Evolutionary conservation across 1,140 invertebrate genomes (phyloP), one percentile per base, ranked within the genome.

Genomic region (Muscidifurax raptorellus): DNA sequence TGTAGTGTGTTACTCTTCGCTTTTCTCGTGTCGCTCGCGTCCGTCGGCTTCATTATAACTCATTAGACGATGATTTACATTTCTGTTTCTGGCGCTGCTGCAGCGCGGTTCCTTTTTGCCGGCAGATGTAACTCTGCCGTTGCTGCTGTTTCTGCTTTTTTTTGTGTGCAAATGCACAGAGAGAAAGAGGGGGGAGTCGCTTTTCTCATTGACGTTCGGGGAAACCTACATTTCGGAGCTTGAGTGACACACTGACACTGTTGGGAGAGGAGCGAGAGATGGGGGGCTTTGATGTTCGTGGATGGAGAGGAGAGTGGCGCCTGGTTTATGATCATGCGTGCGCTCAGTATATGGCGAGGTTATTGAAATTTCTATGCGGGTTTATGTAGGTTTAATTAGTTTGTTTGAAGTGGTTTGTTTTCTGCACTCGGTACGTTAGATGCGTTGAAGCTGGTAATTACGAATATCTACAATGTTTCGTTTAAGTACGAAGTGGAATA

Each of bases 31-130:
- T 77, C 30, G 18, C 59, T 78, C 67, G 77, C 13, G 15, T 22
- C 28, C 40, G 52, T 67, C 64, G 32, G 47, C 64, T 85, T 86
- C 86, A 83, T 86, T 72, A 82, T 40, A 77, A 85, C 84, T 81
- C 84, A 85, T 85, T 85, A 85, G 79, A 30, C 64, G 44, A 67
- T 85, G 78, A 85, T 81, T 85, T 85, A 85, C 84, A 82, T 85
- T 77, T 81, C 59, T 74, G 40, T 77, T 25, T 69, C 76, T 64
- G 40, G 67, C 69, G 22, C 66, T 27, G 79, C 32, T 47, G 30
- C 78, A 12, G 44, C 25, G n/a, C 59, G 12, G 71, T 32, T 18
- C 32, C 30, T 30, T 59, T 59, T 59, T n/a, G 18, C 52, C 52
- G 22, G 52, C 22, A 59, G 22, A 59, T 59, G 22, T 18, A 18